Evolutionary conservation across 2,888 invertebrate genomes (phyloP), one percentile per base, ranked within the genome.

Genomic region (Boloria selene): DNA sequence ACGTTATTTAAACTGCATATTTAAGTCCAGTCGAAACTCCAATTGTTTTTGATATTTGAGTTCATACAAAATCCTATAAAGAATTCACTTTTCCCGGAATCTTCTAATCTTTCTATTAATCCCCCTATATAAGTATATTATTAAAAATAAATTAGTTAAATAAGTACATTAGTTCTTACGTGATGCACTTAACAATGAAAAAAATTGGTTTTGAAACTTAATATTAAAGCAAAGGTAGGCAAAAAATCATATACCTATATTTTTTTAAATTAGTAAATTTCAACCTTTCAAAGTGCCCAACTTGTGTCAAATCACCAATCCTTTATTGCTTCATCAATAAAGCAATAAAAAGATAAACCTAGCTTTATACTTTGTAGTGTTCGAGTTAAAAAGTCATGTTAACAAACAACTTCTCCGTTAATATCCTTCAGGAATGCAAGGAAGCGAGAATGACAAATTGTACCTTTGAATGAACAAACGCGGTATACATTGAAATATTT

Each of bases 361-460:
- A 61, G 51, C 56, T 42, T 47, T n/a, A 55, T 53, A 51, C 59
- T 55, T 64, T 16, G 22, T 56, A 45, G 60, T 52, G 17, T 18
- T 42, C 61, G 62, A 68, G 61, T 22, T 68, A 63, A 68, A 65
- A 65, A 64, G 44, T 65, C 63, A 50, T 68, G 63, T 68, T 68
- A 68, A 65, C 66, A 67, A 70, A 66, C 62, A 70, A 64, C 68
- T 65, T 47, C 64, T 31, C 56, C 47, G 44, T 69, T 73, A 72
- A 75, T 72, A 71, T 70, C 73, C 73, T 72, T 67, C 61, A 70
- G 65, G 70, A 70, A 73, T 71, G 72, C 73, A 65, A 64, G 70
- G 69, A 70, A 73, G 71, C 72, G 71, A 71, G 65, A 72, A 73
- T 73, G 72, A 73, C 71, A 74, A 73, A 72, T 70, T 68, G 68